Evolutionary conservation across 1,140 invertebrate genomes (phyloP).

Genomic region (Dysdera silvatica): DNA sequence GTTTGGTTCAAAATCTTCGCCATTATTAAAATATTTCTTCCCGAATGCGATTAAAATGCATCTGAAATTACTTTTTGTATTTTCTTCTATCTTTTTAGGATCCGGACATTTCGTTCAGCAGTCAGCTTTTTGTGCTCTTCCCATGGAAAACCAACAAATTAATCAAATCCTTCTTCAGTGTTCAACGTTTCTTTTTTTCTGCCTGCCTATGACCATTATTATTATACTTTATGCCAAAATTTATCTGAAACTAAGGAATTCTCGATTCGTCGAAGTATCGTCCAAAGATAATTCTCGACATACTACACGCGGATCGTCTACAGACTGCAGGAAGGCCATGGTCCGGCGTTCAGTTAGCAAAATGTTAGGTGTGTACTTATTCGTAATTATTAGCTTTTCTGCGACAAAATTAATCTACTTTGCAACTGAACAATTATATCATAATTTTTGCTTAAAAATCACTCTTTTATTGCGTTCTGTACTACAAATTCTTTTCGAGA

Average conservation of each 20-base stretch:
- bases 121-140: slow-evolving; percentile 66
- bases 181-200: slow-evolving; percentile 37
- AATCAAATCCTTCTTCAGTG: slow-evolving; percentile 5
- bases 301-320: background rate
- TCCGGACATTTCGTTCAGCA: slow-evolving; percentile 41
- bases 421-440: no score
- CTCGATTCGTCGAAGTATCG: background rate
- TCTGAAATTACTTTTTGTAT: no score
- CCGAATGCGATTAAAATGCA: no score
- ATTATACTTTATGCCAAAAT: slow-evolving; percentile 37
- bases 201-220: slow-evolving; percentile 19
- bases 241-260: slow-evolving; percentile 38
- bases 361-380: background rate
- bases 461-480: no score
- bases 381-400: no score
- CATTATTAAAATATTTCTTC: no score
- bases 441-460: no score
- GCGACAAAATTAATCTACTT: no score
- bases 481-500: no score
- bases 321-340: background rate
- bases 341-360: slow-evolving; percentile 3
- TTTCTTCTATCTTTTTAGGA: slow-evolving; percentile 1
- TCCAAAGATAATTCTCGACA: no score
- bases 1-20: no score
- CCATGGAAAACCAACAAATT: background rate